A percentile compares a stretch with the other conserved stretches of the same genome.
Evolutionary conservation across 2,797 vertebrate genomes (phyloP).

Genomic region (Myiothlypis chrysogaster): DNA sequence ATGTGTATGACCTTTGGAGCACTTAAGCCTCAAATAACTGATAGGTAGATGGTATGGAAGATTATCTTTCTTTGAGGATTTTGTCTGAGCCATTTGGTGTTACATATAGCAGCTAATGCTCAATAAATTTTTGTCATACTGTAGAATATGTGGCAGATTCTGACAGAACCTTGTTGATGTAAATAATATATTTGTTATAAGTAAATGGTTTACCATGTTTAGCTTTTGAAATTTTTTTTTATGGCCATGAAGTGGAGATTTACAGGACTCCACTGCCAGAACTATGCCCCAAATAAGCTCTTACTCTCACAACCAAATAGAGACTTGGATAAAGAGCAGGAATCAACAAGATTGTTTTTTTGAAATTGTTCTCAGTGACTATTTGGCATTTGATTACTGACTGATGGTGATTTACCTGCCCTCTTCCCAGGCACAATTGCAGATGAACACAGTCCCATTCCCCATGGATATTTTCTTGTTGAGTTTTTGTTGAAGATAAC

Average conservation of each 20-base stretch:
- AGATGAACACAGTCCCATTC: neutral
- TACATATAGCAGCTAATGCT: neutral
- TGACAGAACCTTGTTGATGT: neutral
- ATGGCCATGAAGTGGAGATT: neutral
- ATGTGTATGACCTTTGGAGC: neutral
- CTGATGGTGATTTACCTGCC: neutral
- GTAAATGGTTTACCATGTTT: neutral
- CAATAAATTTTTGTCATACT: neutral
- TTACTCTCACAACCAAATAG: fast-evolving
- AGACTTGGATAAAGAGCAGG: neutral
- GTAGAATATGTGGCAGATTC: neutral
- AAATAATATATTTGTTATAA: neutral
- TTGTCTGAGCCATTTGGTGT: neutral
- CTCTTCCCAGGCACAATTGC: neutral
- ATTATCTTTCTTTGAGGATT: neutral
- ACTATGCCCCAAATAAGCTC: neutral
- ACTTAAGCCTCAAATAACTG: neutral
- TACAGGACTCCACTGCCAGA: neutral
- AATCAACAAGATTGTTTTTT: neutral
- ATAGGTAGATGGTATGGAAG: neutral
- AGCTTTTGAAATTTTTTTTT: neutral
- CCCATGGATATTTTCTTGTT: neutral
- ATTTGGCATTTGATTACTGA: neutral
- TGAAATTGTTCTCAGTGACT: neutral
- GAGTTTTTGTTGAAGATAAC: neutral